These are phyloP conservation scores for Caenorhabditis inopinata DNA, from an alignment of 1,140 invertebrate genomes.

Conservation along the genomic window DNA sequence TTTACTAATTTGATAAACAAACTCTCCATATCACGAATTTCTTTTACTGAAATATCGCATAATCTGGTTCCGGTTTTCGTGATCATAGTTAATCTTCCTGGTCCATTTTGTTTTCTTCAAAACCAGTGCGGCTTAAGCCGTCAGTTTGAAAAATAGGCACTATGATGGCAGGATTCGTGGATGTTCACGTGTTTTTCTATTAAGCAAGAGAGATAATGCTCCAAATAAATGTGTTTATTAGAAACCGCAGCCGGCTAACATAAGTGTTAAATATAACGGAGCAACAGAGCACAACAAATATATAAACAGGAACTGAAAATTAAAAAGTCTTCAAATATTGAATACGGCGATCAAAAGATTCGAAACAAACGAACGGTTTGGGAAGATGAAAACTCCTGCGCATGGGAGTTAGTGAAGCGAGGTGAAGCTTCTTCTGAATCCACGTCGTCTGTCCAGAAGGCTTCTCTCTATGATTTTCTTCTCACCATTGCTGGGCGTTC, in stretches of 20 bases:
- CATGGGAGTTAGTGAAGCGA: not conserved
- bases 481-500: not conserved
- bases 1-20: no score
- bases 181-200: no score
- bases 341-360: no score
- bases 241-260: not conserved
- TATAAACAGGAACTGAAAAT: not conserved
- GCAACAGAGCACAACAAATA: not conserved
- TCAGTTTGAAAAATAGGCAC: no score
- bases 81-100: no score
- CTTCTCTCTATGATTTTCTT: conserved; percentile 22
- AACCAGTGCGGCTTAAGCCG: no score
- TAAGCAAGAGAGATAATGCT: no score
- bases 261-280: not conserved
- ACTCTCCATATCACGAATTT: no score
- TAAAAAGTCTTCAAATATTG: not conserved
- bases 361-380: not conserved
- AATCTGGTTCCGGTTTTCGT: no score
- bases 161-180: no score
- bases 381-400: not conserved
- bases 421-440: not conserved
- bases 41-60: no score
- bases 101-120: no score
- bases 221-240: conserved; percentile 29
- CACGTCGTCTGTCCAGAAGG: not conserved